A percentile compares a stretch with the other conserved stretches of the same genome.
phyloP scores from a whole-genome alignment of 2,888 invertebrate genomes.

The Agrotis segetum region DNA sequence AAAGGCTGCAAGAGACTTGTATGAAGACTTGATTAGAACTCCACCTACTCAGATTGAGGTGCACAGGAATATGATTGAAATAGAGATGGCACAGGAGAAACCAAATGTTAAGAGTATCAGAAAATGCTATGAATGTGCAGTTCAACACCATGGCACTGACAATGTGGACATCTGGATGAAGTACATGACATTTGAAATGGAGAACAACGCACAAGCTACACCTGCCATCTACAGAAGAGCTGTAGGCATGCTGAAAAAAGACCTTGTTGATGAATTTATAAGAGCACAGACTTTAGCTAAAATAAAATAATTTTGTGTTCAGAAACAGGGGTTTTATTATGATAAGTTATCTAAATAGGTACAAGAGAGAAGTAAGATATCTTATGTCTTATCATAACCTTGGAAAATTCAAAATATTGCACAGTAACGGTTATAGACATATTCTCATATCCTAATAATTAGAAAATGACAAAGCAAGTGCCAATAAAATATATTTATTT shows the following conservation, averaged over 20 bases:
- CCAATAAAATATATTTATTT: slow-evolving; percentile 88
- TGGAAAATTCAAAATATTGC: slow-evolving; percentile 36
- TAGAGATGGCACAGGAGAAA: slow-evolving; percentile 87
- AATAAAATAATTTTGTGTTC: slow-evolving; percentile 74
- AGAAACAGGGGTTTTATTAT: slow-evolving; percentile 56
- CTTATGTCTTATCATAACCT: slow-evolving; percentile 45
- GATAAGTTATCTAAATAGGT: slow-evolving; percentile 56
- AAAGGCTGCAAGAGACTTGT: slow-evolving; percentile 91
- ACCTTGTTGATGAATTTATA: slow-evolving; percentile 89
- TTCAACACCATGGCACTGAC: slow-evolving; percentile 92
- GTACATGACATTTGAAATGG: slow-evolving; percentile 93
- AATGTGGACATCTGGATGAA: slow-evolving; percentile 94
- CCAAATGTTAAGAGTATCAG: slow-evolving; percentile 88
- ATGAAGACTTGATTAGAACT: slow-evolving; percentile 90
- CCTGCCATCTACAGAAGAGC: slow-evolving; percentile 92
- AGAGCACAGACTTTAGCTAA: slow-evolving; percentile 89
- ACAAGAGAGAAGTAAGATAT: slow-evolving; percentile 49
- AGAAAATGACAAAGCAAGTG: slow-evolving; percentile 69
- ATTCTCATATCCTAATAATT: slow-evolving; percentile 34
- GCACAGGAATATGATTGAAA: slow-evolving; percentile 92
- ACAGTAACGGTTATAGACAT: slow-evolving; percentile 33
- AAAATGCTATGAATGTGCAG: slow-evolving; percentile 92
- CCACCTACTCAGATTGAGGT: slow-evolving; percentile 92
- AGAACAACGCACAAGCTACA: slow-evolving; percentile 89
- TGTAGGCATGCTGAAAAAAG: slow-evolving; percentile 89